These are phyloP conservation scores for Mycetomoellerius zeteki DNA, from an alignment of 1,140 invertebrate genomes.

Conservation along the genomic window DNA sequence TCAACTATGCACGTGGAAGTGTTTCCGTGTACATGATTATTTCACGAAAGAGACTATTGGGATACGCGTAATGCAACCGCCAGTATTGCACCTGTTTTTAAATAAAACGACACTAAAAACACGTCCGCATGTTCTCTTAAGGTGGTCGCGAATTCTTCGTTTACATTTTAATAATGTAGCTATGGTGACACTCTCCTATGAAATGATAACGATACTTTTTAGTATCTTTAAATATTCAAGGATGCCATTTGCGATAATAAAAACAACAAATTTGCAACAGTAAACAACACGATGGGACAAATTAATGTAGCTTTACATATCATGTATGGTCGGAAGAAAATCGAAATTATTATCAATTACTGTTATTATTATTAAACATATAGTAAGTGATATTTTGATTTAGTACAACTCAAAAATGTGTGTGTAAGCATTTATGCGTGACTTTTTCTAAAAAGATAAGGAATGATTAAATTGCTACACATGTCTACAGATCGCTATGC, in stretches of 20 bases:
- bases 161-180: conserved; percentile 6
- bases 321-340: background rate
- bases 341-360: background rate
- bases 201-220: background rate
- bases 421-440: background rate
- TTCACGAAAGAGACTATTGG: conserved; percentile 39
- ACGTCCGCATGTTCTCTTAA: background rate
- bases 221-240: background rate
- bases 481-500: background rate
- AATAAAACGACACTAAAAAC: conserved; percentile 23
- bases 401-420: background rate
- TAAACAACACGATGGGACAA: background rate
- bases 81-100: conserved; percentile 1
- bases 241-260: background rate
- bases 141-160: conserved; percentile 5
- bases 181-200: background rate
- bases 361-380: too few species aligned
- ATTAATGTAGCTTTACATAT: background rate
- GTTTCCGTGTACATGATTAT: conserved; percentile 53
- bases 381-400: too few species aligned
- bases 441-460: background rate
- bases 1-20: conserved; percentile 11
- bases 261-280: background rate
- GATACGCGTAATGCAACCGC: conserved; percentile 7
- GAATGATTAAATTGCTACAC: background rate